Percentiles rank a stretch among this genome's conserved stretches.
Evolutionary conservation across 2,888 invertebrate genomes (phyloP).

Genomic region (Ichneumoninae sp.): DNA sequence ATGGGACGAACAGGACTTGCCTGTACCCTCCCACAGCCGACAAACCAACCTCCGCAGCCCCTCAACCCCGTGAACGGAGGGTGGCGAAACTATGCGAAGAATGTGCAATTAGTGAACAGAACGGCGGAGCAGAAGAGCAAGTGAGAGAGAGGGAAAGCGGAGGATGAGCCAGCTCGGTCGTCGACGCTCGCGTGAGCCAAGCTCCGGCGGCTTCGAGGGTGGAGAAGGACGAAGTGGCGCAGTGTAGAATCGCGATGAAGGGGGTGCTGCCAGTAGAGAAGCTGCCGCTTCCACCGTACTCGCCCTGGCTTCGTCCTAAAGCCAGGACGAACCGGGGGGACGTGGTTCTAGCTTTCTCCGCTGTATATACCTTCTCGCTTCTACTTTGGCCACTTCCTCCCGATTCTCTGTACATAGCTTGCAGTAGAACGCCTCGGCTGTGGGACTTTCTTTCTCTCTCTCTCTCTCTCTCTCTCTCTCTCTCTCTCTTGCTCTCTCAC

Average conservation of each 20-base stretch:
- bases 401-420: slow-evolving; percentile 17
- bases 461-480: slow-evolving; percentile 8
- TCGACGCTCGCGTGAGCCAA: background rate
- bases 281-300: slow-evolving; percentile 22
- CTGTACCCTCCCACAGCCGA: slow-evolving; percentile 68
- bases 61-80: slow-evolving; percentile 71
- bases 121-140: slow-evolving; percentile 85
- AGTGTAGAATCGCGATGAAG: slow-evolving; percentile 64
- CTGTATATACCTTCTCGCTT: slow-evolving; percentile 37
- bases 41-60: slow-evolving; percentile 74
- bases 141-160: slow-evolving; percentile 86
- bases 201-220: slow-evolving; percentile 52
- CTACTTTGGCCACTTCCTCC: slow-evolving; percentile 15
- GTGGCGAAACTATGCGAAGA: slow-evolving; percentile 97
- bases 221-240: slow-evolving; percentile 71
- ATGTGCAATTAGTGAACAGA: slow-evolving; percentile 97
- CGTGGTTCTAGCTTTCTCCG: slow-evolving; percentile 42
- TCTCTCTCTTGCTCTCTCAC: background rate
- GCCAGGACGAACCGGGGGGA: slow-evolving; percentile 65
- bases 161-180: slow-evolving; percentile 60
- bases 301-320: slow-evolving; percentile 26
- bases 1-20: slow-evolving; percentile 70
- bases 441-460: slow-evolving; percentile 7
- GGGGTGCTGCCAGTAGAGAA: slow-evolving; percentile 65
- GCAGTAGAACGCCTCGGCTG: background rate